These are phyloP conservation scores for Aix galericulata DNA, from an alignment of 2,113 vertebrate genomes.

Conservation along the genomic window DNA sequence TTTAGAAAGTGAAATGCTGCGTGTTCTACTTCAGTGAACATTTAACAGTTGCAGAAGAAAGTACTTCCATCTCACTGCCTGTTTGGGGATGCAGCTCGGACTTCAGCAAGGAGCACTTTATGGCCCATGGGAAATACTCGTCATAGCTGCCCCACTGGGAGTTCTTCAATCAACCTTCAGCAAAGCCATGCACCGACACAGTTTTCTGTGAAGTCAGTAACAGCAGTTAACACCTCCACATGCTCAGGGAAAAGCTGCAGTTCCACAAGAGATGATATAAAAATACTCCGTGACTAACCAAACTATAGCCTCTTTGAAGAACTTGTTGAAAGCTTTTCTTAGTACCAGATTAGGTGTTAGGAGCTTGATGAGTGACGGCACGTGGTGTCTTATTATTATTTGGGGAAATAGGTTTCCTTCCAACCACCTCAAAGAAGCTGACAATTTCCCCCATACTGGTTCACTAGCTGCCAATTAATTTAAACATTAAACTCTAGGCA, in stretches of 20 bases:
- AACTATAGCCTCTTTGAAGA: slow-evolving; percentile 6
- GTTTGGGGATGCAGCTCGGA: not conserved
- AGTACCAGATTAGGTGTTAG: not conserved
- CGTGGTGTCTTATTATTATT: not conserved
- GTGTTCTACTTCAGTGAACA: not conserved
- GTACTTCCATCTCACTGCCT: not conserved
- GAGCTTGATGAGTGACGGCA: not conserved
- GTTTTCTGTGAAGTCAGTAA: not conserved
- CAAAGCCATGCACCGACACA: not conserved
- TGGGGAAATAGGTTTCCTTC: not conserved
- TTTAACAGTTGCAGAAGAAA: not conserved
- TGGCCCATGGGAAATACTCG: not conserved
- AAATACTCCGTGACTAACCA: not conserved
- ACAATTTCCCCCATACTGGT: not conserved
- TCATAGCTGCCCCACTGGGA: not conserved
- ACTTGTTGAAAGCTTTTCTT: slow-evolving; percentile 30
- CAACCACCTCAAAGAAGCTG: not conserved
- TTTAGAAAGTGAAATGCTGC: not conserved
- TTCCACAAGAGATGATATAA: not conserved
- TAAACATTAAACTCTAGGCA: not conserved
- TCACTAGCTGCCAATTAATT: not conserved
- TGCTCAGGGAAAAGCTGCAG: not conserved
- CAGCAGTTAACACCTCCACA: not conserved
- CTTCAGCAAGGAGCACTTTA: not conserved
- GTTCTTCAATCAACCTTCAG: not conserved